Evolutionary conservation across 1,140 invertebrate genomes (phyloP).

Genomic region (Drosophila setifemur): DNA sequence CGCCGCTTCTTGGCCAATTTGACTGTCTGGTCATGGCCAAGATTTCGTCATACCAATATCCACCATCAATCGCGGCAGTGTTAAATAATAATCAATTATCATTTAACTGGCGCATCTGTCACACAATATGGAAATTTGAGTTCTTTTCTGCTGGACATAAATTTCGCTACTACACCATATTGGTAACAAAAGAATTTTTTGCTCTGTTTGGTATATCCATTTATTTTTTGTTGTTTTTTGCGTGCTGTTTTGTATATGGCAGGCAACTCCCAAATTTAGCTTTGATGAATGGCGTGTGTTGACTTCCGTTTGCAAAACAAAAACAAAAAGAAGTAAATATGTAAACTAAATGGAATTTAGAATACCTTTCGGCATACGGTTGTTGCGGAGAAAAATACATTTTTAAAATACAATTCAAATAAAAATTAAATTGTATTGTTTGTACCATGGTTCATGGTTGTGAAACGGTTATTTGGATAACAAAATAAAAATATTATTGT

Average conservation of each 20-base stretch:
- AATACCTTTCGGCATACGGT: not conserved
- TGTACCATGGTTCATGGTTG: no score
- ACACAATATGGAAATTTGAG: slow-evolving; percentile 43
- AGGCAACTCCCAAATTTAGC: slow-evolving; percentile 31
- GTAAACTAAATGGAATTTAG: slow-evolving; percentile 31
- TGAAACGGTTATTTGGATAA: not conserved
- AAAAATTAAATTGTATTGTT: not conserved
- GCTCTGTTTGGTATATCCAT: slow-evolving; percentile 19
- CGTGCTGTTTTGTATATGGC: slow-evolving; percentile 19
- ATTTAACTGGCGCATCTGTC: slow-evolving; percentile 54
- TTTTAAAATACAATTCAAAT: not conserved
- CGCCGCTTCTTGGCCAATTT: slow-evolving; percentile 23
- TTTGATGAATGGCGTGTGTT: slow-evolving; percentile 53
- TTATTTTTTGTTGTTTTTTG: slow-evolving; percentile 1
- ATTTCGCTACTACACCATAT: slow-evolving; percentile 67
- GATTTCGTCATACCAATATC: slow-evolving; percentile 20
- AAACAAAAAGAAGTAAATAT: slow-evolving; percentile 7
- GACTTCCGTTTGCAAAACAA: slow-evolving; percentile 48
- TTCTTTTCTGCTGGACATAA: slow-evolving; percentile 37
- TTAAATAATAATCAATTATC: slow-evolving; percentile 55
- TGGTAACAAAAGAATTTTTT: slow-evolving; percentile 57
- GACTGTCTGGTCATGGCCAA: slow-evolving; percentile 36
- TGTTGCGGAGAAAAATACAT: not conserved
- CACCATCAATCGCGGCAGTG: not conserved
- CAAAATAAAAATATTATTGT: not conserved